These are phyloP conservation scores for Eriosoma lanigerum DNA, from an alignment of 1,140 invertebrate species.

Conservation along the genomic window DNA sequence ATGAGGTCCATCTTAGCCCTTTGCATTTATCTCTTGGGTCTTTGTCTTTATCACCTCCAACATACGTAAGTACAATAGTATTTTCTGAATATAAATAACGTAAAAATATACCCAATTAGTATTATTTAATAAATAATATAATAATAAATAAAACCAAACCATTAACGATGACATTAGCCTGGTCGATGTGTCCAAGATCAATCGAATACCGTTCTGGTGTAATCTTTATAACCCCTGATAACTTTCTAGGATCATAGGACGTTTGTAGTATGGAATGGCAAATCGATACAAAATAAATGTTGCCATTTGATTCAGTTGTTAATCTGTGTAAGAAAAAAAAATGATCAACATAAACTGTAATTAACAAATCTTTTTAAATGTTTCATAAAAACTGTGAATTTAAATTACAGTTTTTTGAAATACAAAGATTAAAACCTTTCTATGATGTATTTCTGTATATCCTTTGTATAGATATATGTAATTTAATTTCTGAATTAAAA, in stretches of 20 bases:
- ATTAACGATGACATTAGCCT: not conserved
- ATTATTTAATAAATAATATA: not conserved
- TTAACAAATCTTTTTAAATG: too few relatives aligned
- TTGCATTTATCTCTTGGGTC: not conserved
- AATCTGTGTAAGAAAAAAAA: not conserved
- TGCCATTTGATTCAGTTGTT: not conserved
- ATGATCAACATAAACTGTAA: too few relatives aligned
- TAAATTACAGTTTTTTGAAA: too few relatives aligned
- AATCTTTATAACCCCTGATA: not conserved
- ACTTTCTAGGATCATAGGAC: not conserved
- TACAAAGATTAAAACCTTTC: too few relatives aligned
- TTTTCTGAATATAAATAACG: not conserved
- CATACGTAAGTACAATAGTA: constrained; percentile 13
- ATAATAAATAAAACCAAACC: not conserved
- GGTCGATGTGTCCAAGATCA: not conserved
- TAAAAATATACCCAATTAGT: not conserved
- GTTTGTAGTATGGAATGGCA: not conserved
- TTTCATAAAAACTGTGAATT: too few relatives aligned
- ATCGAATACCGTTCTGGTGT: not conserved
- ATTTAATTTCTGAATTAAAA: too few relatives aligned
- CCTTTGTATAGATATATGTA: too few relatives aligned
- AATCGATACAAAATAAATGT: not conserved
- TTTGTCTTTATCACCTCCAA: not conserved
- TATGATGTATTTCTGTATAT: too few relatives aligned
- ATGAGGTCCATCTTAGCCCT: not conserved